These are phyloP conservation scores for Melanotaenia nigrans DNA, from an alignment of 2,797 vertebrate genomes.

Conservation along the genomic window DNA sequence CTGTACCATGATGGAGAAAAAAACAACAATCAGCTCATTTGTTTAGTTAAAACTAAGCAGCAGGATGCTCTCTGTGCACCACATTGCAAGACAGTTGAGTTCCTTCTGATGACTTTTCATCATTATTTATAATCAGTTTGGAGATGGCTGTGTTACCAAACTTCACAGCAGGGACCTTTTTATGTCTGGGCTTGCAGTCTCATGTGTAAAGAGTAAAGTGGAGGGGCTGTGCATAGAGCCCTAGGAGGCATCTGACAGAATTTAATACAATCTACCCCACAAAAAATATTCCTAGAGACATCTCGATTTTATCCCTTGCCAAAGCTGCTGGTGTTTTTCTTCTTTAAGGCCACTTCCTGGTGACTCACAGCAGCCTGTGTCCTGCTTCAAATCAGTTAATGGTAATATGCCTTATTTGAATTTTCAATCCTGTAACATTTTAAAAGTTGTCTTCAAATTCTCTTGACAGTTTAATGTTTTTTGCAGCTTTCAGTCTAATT, in stretches of 20 bases:
- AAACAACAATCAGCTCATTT: neutral
- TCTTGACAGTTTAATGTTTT: constrained; percentile 6
- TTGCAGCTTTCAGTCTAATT: neutral
- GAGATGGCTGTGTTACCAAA: neutral
- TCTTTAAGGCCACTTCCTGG: neutral
- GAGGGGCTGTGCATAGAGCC: neutral
- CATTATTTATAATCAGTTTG: neutral
- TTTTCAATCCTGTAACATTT: neutral
- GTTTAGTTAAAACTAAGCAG: neutral
- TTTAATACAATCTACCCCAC: neutral
- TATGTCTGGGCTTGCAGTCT: neutral
- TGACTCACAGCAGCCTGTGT: neutral
- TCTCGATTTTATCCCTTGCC: neutral
- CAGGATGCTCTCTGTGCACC: neutral
- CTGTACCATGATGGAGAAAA: neutral
- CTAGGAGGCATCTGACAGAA: neutral
- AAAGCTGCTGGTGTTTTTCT: neutral
- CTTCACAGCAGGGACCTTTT: neutral
- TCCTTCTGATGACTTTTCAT: neutral
- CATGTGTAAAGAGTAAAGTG: neutral
- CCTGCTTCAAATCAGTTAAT: neutral
- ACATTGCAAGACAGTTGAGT: neutral
- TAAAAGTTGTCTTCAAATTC: neutral
- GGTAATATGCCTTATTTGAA: neutral
- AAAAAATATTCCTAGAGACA: neutral